Conservation (phyloP, 2,113 vertebrate species). For the Atlantisia rogersi region DNA sequence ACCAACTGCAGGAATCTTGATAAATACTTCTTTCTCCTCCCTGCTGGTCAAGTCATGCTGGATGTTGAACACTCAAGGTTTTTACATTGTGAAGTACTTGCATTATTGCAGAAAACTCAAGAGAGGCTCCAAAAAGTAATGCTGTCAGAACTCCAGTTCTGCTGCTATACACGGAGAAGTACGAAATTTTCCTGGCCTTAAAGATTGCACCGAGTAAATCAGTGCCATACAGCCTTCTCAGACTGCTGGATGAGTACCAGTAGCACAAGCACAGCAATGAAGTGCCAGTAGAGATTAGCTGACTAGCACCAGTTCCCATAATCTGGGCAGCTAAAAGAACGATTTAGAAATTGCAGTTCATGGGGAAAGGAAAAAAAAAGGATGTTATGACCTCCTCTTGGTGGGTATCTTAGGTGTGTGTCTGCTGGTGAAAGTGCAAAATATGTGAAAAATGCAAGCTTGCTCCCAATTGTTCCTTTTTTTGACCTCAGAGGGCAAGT, state of each 20-base stretch:
- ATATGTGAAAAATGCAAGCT: background rate
- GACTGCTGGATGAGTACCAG: background rate
- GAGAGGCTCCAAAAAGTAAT: background rate
- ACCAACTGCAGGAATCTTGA: background rate
- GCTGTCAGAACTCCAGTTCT: background rate
- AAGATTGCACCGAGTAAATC: background rate
- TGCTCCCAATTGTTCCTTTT: background rate
- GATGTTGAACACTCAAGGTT: background rate
- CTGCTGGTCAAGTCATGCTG: background rate
- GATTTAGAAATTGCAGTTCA: background rate
- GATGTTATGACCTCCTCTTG: accelerated
- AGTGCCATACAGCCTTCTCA: background rate
- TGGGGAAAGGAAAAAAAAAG: background rate
- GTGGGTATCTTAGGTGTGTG: background rate
- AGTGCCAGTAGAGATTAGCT: background rate
- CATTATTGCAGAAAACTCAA: background rate
- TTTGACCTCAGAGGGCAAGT: background rate
- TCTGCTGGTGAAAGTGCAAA: background rate
- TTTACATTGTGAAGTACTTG: background rate
- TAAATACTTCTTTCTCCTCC: background rate
- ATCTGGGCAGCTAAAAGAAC: background rate
- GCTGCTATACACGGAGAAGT: background rate
- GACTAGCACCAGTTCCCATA: background rate
- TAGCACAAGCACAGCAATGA: background rate
- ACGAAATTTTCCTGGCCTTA: background rate